These are phyloP conservation scores for Calypte anna DNA, from an alignment of 2,113 vertebrate species.

Conservation along the genomic window DNA sequence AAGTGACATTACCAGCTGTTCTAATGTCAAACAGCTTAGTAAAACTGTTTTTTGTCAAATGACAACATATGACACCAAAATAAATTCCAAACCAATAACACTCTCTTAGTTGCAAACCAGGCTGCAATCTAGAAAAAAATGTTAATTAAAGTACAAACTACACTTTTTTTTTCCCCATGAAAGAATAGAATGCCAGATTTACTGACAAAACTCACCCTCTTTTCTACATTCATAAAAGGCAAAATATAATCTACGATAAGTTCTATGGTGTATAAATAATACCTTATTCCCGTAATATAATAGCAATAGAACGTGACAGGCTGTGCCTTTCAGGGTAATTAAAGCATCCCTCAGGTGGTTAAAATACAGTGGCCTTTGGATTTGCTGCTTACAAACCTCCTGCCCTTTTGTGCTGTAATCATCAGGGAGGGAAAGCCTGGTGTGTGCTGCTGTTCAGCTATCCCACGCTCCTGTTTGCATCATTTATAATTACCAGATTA, in stretches of 20 bases:
- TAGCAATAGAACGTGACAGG: conserved; percentile 13
- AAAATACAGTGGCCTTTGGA: conserved; percentile 27
- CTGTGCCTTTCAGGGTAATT: conserved; percentile 37
- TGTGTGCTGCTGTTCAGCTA: background rate
- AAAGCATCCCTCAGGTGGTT: conserved; percentile 41
- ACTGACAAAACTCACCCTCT: conserved; percentile 25
- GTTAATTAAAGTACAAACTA: conserved; percentile 75
- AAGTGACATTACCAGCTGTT: conserved; percentile 85
- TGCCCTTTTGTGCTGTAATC: background rate
- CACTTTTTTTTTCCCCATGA: conserved; percentile 13
- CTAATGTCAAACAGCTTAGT: conserved; percentile 81
- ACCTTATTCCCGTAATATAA: conserved; percentile 32
- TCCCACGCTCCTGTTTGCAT: conserved; percentile 59
- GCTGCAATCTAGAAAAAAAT: conserved; percentile 41
- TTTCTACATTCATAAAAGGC: conserved; percentile 26
- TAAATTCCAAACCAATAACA: conserved; percentile 82
- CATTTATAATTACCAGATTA: conserved; percentile 74
- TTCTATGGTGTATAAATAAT: conserved; percentile 48
- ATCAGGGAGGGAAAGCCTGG: background rate
- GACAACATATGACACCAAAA: conserved; percentile 84
- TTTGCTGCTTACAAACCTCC: background rate
- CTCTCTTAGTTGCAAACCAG: conserved; percentile 68
- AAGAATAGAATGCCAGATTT: conserved; percentile 35
- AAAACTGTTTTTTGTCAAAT: conserved; percentile 83
- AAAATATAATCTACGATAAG: background rate